A percentile compares a stretch with the other conserved stretches of the same genome.
Evolutionary conservation across 2,113 vertebrate species (phyloP).

Genomic region (Patagioenas fasciata): DNA sequence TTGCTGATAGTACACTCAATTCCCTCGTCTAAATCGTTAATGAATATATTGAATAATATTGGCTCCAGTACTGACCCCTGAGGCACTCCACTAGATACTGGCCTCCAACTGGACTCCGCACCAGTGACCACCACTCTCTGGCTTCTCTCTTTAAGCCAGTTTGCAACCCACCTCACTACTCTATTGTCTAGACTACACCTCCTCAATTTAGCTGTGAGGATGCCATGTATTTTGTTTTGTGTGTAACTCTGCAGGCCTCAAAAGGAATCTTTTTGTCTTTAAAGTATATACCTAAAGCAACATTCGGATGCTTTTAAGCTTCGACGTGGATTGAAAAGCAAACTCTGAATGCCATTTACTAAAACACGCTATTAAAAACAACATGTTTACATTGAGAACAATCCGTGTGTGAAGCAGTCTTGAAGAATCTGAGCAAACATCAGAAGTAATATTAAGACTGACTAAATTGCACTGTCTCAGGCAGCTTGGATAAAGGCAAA

Average conservation of each 20-base stretch:
- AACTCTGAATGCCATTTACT: not conserved
- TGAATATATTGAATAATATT: no score
- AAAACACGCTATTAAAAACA: not conserved
- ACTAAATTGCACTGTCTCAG: not conserved
- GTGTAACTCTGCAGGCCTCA: not conserved
- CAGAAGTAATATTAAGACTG: not conserved
- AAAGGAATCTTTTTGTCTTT: not conserved
- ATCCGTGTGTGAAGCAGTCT: accelerated
- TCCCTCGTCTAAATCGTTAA: no score
- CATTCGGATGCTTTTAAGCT: not conserved
- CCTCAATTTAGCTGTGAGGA: no score
- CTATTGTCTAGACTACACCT: no score
- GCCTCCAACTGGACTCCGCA: no score
- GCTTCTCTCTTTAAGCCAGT: no score
- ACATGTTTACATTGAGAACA: not conserved
- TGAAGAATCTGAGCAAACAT: not conserved
- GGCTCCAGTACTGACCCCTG: no score
- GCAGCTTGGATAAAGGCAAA: not conserved
- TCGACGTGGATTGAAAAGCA: not conserved
- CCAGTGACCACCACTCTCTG: no score
- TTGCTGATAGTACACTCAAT: no score
- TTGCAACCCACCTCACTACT: no score
- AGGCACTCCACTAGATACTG: no score
- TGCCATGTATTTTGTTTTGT: not conserved
- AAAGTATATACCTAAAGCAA: not conserved